These are phyloP conservation scores for Scaptomyza pallida DNA, from an alignment of 1,140 invertebrate genomes.

Conservation along the genomic window DNA sequence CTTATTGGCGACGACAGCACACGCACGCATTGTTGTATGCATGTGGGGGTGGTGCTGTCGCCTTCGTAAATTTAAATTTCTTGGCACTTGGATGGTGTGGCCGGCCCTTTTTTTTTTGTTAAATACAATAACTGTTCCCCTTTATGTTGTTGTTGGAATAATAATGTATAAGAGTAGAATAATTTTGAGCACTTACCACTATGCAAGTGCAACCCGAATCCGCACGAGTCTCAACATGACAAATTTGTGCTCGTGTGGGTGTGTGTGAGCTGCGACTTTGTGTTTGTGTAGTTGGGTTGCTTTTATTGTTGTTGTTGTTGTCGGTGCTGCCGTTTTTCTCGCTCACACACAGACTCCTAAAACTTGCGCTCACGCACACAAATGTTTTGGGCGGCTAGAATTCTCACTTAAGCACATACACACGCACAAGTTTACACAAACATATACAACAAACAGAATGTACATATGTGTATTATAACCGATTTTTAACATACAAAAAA, in stretches of 20 bases:
- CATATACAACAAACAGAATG: slow-evolving; percentile 49
- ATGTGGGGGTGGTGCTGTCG: background rate
- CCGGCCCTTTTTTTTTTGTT: no score
- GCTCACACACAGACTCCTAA: slow-evolving; percentile 30
- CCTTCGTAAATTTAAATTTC: slow-evolving; percentile 4
- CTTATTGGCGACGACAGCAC: slow-evolving; percentile 26
- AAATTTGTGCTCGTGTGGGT: no score
- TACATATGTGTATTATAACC: slow-evolving; percentile 40
- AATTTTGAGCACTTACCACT: slow-evolving; percentile 57
- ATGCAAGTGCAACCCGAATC: slow-evolving; percentile 49
- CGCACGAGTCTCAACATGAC: slow-evolving; percentile 40
- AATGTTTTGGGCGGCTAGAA: slow-evolving; percentile 41
- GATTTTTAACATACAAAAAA: slow-evolving; percentile 51
- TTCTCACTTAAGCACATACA: slow-evolving; percentile 46
- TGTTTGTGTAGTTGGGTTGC: slow-evolving; percentile 25
- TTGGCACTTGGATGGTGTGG: no score
- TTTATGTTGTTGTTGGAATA: slow-evolving; percentile 1
- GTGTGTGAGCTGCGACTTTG: slow-evolving; percentile 27
- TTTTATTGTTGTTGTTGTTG: slow-evolving; percentile 33
- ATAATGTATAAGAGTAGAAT: background rate
- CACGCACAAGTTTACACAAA: slow-evolving; percentile 31
- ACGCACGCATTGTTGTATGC: slow-evolving; percentile 26
- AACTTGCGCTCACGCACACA: slow-evolving; percentile 22
- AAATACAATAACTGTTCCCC: slow-evolving; percentile 20
- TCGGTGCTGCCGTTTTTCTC: slow-evolving; percentile 23